These are phyloP conservation scores for Apeltes quadracus DNA, from an alignment of 2,113 vertebrate species.

Conservation along the genomic window DNA sequence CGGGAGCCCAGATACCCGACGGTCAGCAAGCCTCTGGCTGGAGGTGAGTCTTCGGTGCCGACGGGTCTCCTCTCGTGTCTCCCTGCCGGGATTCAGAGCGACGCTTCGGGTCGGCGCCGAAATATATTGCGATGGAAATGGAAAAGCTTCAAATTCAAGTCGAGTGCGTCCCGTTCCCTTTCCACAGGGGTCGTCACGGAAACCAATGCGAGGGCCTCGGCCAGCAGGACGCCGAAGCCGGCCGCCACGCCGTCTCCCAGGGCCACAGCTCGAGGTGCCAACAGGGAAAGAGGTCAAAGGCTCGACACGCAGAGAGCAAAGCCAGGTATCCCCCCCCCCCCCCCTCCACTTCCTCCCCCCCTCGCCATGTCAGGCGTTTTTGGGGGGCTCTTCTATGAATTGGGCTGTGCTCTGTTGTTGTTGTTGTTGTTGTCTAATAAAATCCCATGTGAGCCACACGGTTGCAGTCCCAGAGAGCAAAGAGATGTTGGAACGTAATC, in stretches of 20 bases:
- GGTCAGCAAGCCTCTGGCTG: constrained; percentile 88
- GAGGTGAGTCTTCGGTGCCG: constrained; percentile 82
- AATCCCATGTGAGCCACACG: neutral
- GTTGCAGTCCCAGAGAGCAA: neutral
- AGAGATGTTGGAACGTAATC: neutral
- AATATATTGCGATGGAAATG: neutral
- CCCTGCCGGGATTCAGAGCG: neutral
- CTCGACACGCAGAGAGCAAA: constrained; percentile 83
- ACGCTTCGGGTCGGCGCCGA: constrained; percentile 17
- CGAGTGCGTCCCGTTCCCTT: neutral
- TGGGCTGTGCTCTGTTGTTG: no score
- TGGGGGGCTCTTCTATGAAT: no score
- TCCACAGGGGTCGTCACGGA: constrained; percentile 84
- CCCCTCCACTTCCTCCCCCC: no score
- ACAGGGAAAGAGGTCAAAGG: constrained; percentile 90
- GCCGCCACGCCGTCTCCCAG: constrained; percentile 86
- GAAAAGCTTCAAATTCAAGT: neutral
- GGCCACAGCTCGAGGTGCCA: constrained; percentile 87
- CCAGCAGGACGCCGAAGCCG: constrained; percentile 88
- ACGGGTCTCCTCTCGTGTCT: neutral
- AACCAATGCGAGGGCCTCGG: constrained; percentile 87
- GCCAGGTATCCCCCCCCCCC: constrained; percentile 66
- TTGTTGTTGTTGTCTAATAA: no score
- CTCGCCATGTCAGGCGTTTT: no score
- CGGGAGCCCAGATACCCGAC: constrained; percentile 85